These are phyloP conservation scores for Salvelinus alpinus DNA, from an alignment of 2,113 vertebrate species.

Conservation along the genomic window DNA sequence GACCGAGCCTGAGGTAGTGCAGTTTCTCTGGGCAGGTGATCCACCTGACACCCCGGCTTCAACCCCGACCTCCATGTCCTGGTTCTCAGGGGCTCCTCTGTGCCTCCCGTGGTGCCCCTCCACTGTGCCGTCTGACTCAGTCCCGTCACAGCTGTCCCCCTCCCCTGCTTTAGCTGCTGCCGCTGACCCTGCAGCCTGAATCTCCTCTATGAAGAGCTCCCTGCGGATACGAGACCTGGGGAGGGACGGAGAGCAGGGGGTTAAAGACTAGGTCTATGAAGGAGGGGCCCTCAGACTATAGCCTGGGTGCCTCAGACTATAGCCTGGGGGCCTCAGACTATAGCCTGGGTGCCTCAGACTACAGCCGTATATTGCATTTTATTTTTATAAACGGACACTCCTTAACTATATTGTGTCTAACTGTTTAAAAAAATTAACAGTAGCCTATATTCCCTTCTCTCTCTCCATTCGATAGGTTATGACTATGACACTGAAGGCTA, in stretches of 20 bases:
- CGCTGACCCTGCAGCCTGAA: constrained; percentile 84
- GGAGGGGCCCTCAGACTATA: constrained; percentile 34
- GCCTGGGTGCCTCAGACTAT: too few species aligned
- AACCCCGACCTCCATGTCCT: constrained; percentile 74
- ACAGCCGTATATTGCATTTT: too few species aligned
- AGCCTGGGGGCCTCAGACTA: too few species aligned
- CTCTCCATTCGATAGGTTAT: too few species aligned
- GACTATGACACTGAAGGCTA: too few species aligned
- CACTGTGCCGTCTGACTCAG: constrained; percentile 86
- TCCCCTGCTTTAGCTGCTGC: constrained; percentile 84
- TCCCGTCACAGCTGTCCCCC: constrained; percentile 96
- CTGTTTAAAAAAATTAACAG: too few species aligned
- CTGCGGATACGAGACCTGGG: constrained; percentile 94
- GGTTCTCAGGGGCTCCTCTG: constrained; percentile 73
- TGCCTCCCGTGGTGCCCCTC: constrained; percentile 76
- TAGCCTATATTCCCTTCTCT: too few species aligned
- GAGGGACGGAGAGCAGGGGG: too few species aligned
- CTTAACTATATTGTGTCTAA: too few species aligned
- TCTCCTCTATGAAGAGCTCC: constrained; percentile 97
- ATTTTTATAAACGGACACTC: too few species aligned
- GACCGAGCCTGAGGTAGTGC: constrained; percentile 81
- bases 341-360: too few species aligned
- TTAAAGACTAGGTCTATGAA: constrained; percentile 76
- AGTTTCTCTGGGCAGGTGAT: constrained; percentile 78
- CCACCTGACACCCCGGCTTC: constrained; percentile 80